phyloP scores from a whole-genome alignment of 53 echinoderm and acorn worm genomes.

The Patiria pectinifera region DNA sequence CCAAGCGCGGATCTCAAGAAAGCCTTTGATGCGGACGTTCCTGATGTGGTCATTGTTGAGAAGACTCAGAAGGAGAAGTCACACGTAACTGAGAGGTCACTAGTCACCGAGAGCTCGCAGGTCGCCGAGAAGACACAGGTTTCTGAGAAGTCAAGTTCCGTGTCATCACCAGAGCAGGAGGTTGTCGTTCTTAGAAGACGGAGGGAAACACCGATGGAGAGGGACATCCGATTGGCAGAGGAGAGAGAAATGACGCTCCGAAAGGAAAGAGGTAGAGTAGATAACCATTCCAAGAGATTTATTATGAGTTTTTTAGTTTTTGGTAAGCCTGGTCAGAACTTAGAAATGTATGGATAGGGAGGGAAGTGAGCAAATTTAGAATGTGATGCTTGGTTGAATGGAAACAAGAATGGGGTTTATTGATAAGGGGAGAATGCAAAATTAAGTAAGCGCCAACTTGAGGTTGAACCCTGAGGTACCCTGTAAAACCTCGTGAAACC shows the following conservation, averaged over 20 bases:
- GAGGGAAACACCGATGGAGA: constrained; percentile 76
- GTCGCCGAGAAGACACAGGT: constrained; percentile 6
- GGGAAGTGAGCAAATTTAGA: no score
- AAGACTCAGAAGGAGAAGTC: constrained; percentile 7
- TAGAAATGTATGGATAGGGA: no score
- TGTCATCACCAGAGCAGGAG: background rate
- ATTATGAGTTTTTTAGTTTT: background rate
- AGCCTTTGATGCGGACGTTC: constrained; percentile 8
- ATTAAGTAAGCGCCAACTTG: no score
- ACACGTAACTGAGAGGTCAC: constrained; percentile 1
- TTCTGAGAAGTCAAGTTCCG: background rate
- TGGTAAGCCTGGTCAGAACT: background rate
- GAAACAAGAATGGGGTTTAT: no score
- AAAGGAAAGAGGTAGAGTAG: constrained; percentile 55
- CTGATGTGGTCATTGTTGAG: constrained; percentile 51
- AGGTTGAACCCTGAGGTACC: no score
- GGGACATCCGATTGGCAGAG: constrained; percentile 79
- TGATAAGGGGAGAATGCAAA: no score
- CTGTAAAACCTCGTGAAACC: no score
- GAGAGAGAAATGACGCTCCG: constrained; percentile 60
- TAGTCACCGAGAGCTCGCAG: background rate
- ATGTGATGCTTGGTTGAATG: no score
- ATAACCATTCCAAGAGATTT: background rate
- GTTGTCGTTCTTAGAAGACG: background rate
- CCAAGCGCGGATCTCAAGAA: background rate